These are phyloP conservation scores for Eristalis arbustorum DNA, from an alignment of 2,888 invertebrate genomes.

Conservation along the genomic window DNA sequence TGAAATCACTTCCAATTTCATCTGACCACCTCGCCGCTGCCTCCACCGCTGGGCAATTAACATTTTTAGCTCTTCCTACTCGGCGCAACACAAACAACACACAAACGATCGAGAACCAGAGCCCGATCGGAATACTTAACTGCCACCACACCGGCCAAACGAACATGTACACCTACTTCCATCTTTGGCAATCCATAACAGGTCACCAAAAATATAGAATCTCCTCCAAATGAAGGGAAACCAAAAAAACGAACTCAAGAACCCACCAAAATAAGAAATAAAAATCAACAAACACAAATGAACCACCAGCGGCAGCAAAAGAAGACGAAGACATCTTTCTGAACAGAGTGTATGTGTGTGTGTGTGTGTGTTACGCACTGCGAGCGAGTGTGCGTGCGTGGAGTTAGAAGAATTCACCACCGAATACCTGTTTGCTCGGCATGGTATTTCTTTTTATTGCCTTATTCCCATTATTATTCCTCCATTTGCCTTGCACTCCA, in stretches of 20 bases:
- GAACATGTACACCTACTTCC: conserved; percentile 32
- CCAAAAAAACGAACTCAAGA: background rate
- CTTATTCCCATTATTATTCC: conserved; percentile 63
- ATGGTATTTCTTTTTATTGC: conserved; percentile 70
- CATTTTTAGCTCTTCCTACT: background rate
- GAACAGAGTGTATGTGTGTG: conserved; percentile 35
- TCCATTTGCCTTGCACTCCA: conserved; percentile 50
- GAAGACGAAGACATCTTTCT: conserved; percentile 53
- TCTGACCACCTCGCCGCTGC: background rate
- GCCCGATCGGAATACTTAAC: conserved; percentile 13
- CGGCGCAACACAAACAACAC: background rate
- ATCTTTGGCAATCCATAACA: conserved; percentile 57
- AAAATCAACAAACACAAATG: conserved; percentile 22
- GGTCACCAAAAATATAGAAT: conserved; percentile 66
- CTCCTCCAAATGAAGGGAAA: background rate
- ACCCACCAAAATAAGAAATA: conserved; percentile 42
- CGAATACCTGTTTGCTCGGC: conserved; percentile 67
- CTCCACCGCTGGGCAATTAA: background rate
- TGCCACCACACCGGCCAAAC: conserved; percentile 26
- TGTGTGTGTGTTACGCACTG: conserved; percentile 64
- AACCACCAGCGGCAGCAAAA: background rate
- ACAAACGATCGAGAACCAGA: background rate
- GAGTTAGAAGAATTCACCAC: conserved; percentile 68
- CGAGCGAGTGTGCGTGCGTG: conserved; percentile 59
- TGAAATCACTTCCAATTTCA: background rate